Conservation (phyloP, 2,888 invertebrate genomes). For the Oscheius sp. region DNA sequence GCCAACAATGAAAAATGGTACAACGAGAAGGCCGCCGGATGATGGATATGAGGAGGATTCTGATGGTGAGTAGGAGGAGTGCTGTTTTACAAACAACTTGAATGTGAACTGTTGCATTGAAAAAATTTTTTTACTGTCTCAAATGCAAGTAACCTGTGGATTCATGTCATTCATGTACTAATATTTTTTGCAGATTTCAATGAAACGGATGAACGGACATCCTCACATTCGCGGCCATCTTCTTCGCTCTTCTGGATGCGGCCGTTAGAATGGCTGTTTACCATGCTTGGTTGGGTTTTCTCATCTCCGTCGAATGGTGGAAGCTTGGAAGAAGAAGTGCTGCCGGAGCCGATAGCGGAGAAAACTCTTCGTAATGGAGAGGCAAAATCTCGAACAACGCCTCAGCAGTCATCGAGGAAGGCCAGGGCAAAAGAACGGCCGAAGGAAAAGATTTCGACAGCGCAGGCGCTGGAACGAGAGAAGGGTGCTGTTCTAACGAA, state of each 20-base stretch:
- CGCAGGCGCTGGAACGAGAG: slow-evolving; percentile 25
- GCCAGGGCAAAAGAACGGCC: slow-evolving; percentile 18
- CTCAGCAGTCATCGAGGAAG: neutral
- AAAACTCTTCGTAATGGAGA: slow-evolving; percentile 3
- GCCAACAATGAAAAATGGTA: slow-evolving; percentile 13
- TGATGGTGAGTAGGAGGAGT: too few species aligned
- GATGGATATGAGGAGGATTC: slow-evolving; percentile 14
- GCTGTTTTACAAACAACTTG: too few species aligned
- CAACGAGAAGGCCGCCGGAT: neutral
- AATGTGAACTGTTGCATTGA: too few species aligned
- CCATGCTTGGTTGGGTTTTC: slow-evolving; percentile 9
- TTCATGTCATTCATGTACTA: too few species aligned
- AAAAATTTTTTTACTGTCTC: too few species aligned
- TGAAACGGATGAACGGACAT: slow-evolving; percentile 1
- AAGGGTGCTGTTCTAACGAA: slow-evolving; percentile 1
- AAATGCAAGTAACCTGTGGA: too few species aligned
- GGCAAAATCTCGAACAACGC: neutral
- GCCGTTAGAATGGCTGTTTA: slow-evolving; percentile 11
- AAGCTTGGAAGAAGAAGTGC: neutral
- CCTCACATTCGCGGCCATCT: neutral
- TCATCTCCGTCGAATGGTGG: neutral
- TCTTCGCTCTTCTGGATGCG: slow-evolving; percentile 11
- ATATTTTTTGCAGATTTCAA: slow-evolving; percentile 21
- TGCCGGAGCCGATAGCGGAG: neutral
- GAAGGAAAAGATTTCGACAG: slow-evolving; percentile 26